A percentile compares a stretch with the other conserved stretches of the same genome.
phyloP scores from a whole-genome alignment of 37 sponge, comb jelly and placozoan species.

The Bolinopsis microptera region DNA sequence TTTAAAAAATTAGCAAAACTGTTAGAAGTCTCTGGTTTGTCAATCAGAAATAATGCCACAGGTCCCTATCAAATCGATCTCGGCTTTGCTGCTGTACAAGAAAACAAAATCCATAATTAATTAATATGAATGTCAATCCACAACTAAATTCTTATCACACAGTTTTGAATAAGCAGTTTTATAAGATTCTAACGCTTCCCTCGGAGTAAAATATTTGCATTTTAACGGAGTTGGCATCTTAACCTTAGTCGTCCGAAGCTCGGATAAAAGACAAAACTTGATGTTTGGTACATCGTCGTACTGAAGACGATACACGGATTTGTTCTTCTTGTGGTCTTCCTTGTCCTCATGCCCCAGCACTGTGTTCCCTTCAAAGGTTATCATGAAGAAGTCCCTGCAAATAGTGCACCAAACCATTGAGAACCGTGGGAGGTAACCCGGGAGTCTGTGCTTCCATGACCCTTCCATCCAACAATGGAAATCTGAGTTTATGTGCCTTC shows the following conservation, averaged over 20 bases:
- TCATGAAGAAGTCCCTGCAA: slow-evolving; percentile 28
- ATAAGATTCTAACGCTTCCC: slow-evolving; percentile 6
- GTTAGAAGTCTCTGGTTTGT: too few species aligned
- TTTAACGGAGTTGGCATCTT: neutral
- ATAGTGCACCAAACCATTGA: slow-evolving; percentile 29
- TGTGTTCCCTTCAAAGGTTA: slow-evolving; percentile 35
- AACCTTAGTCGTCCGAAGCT: neutral
- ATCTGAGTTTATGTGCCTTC: neutral
- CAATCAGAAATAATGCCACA: too few species aligned
- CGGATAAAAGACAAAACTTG: neutral
- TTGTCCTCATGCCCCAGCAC: neutral
- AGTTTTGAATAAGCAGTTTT: slow-evolving; percentile 12
- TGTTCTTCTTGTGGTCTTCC: neutral
- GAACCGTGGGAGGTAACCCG: neutral
- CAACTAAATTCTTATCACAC: neutral
- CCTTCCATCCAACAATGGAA: slow-evolving; percentile 35
- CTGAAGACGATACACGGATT: neutral
- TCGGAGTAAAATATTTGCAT: neutral
- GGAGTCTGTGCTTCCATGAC: neutral
- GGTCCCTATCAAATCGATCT: too few species aligned
- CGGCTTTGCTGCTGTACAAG: too few species aligned
- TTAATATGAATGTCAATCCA: too few species aligned
- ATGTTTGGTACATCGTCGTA: neutral
- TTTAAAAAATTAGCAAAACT: too few species aligned
- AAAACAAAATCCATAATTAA: too few species aligned